phyloP scores from a whole-genome alignment of 2,888 invertebrate species.

The Aspidapion aeneum region DNA sequence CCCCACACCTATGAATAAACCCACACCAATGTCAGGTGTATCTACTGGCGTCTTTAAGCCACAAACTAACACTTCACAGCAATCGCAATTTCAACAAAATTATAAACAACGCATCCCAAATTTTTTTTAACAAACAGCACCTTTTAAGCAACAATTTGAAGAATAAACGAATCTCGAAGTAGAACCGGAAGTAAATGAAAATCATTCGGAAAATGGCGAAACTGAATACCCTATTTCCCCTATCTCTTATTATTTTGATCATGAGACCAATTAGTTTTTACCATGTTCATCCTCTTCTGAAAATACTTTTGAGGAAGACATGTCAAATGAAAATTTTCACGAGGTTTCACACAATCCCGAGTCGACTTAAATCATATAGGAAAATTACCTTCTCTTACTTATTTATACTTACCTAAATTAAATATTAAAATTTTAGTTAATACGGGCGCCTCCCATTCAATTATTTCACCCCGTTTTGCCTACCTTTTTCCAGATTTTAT shows the following conservation, averaged over 20 bases:
- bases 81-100: not conserved
- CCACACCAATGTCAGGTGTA: not conserved
- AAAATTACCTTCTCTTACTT: not conserved
- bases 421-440: not conserved
- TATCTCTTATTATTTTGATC: not conserved
- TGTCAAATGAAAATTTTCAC: not conserved
- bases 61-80: not conserved
- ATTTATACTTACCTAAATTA: not conserved
- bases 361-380: not conserved
- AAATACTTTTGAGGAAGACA: not conserved
- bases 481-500: not conserved
- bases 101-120: not conserved
- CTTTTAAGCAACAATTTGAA: not conserved
- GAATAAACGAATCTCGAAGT: not conserved
- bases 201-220: not conserved
- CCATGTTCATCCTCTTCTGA: not conserved
- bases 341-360: not conserved
- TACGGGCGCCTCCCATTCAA: not conserved
- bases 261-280: not conserved
- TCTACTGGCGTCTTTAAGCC: not conserved
- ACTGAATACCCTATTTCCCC: not conserved
- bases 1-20: not conserved
- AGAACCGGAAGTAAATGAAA: not conserved
- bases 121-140: not conserved
- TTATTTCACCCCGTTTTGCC: not conserved